These are phyloP conservation scores for Oceanites oceanicus DNA, from an alignment of 2,113 vertebrate genomes.

Conservation along the genomic window DNA sequence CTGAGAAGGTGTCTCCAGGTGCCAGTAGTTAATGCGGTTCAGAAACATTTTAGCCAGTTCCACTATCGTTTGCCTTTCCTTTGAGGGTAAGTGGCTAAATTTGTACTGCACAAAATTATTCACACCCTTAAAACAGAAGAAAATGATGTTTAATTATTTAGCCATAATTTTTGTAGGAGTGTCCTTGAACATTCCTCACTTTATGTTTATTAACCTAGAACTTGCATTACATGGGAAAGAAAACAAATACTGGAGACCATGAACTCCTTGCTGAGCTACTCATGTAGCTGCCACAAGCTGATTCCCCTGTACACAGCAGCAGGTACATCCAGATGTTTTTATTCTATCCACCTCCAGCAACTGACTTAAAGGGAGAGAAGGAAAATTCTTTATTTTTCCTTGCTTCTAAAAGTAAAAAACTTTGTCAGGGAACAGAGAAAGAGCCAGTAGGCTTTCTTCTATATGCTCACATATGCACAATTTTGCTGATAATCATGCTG, in stretches of 20 bases:
- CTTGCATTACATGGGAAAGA: neutral
- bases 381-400: neutral
- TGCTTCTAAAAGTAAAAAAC: neutral
- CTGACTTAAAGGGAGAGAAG: neutral
- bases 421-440: neutral
- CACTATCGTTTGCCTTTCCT: slow-evolving; percentile 94
- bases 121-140: slow-evolving; percentile 83
- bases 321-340: neutral
- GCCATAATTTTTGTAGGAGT: neutral
- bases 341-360: neutral
- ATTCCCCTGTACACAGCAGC: neutral
- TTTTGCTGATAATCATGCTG: neutral
- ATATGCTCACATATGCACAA: no score
- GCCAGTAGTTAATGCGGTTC: slow-evolving; percentile 99
- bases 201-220: neutral
- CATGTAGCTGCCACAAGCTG: neutral
- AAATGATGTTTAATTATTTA: neutral
- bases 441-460: neutral
- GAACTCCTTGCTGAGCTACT: neutral
- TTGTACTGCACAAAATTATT: slow-evolving; percentile 99
- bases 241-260: neutral
- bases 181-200: neutral
- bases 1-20: slow-evolving; percentile 95
- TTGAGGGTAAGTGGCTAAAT: slow-evolving; percentile 95
- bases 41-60: slow-evolving; percentile 99